A percentile compares a stretch with the other conserved stretches of the same genome.
Conservation (phyloP, 1,140 invertebrate species). For the Probaryconus sp. region DNA sequence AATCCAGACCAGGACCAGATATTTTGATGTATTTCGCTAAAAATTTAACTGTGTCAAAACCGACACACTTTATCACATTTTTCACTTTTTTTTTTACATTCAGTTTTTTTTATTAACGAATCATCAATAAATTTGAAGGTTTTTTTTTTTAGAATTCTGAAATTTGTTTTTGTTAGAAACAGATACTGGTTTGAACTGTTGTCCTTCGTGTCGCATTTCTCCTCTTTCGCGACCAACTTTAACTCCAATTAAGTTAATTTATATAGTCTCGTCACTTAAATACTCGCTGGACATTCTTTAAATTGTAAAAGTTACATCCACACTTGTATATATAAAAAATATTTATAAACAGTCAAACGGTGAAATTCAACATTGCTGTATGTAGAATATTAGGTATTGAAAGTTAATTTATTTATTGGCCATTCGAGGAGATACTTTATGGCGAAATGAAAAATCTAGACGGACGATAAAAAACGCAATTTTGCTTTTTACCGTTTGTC, state of each 20-base stretch:
- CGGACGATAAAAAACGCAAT: too few species aligned
- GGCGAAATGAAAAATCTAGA: too few species aligned
- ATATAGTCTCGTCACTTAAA: constrained; percentile 40
- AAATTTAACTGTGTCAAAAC: too few species aligned
- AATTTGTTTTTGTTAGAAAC: constrained; percentile 3
- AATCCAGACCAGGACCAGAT: too few species aligned
- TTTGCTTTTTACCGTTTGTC: too few species aligned
- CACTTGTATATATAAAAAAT: neutral
- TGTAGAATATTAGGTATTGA: too few species aligned
- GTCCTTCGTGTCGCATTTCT: constrained; percentile 21
- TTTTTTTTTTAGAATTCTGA: neutral
- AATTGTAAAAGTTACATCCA: neutral
- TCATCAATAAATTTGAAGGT: constrained; percentile 19
- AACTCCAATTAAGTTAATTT: constrained; percentile 47
- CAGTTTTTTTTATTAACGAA: constrained; percentile 4
- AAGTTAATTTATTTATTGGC: too few species aligned
- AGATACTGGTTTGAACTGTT: constrained; percentile 4
- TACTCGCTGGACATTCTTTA: constrained; percentile 11
- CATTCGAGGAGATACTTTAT: too few species aligned
- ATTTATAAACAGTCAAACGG: neutral
- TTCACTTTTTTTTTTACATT: too few species aligned
- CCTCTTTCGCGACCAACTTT: constrained; percentile 23
- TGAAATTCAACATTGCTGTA: neutral
- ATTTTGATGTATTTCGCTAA: too few species aligned
- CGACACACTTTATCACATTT: too few species aligned